Conservation (phyloP, 2,888 invertebrate species). For the Hemaris fuciformis region DNA sequence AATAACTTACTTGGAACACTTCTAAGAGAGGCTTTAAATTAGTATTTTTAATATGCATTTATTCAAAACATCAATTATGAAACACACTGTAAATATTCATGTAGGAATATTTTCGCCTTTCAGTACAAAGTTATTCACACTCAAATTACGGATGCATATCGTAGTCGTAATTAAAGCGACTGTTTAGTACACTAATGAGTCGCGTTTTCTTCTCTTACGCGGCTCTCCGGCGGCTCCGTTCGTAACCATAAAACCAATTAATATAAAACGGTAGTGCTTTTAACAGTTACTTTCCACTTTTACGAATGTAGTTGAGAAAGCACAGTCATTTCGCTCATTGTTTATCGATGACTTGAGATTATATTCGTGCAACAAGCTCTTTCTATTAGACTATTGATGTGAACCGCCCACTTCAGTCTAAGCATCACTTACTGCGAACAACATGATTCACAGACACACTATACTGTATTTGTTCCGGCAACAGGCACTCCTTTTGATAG, state of each 20-base stretch:
- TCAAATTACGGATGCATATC: constrained; percentile 25
- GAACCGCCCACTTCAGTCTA: constrained; percentile 21
- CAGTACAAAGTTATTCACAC: not conserved
- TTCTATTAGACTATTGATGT: constrained; percentile 20
- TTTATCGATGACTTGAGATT: constrained; percentile 37
- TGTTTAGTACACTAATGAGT: constrained; percentile 63
- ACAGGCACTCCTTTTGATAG: not conserved
- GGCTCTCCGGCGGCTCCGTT: constrained; percentile 38
- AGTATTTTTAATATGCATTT: not conserved
- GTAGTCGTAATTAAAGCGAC: constrained; percentile 18
- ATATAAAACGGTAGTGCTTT: constrained; percentile 47
- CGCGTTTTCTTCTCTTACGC: constrained; percentile 41
- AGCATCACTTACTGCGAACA: constrained; percentile 21
- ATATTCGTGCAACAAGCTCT: constrained; percentile 19
- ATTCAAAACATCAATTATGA: not conserved
- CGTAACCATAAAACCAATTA: constrained; percentile 57
- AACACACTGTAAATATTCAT: constrained; percentile 2
- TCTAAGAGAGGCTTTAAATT: not conserved
- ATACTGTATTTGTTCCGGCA: not conserved
- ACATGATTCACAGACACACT: not conserved
- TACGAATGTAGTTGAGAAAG: constrained; percentile 38
- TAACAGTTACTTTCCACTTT: constrained; percentile 44
- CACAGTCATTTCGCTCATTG: constrained; percentile 40
- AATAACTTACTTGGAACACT: not conserved
- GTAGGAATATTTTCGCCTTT: not conserved